These are phyloP conservation scores for Petrocephalus schoutedeni DNA, from an alignment of 2,797 vertebrate genomes.

Conservation along the genomic window DNA sequence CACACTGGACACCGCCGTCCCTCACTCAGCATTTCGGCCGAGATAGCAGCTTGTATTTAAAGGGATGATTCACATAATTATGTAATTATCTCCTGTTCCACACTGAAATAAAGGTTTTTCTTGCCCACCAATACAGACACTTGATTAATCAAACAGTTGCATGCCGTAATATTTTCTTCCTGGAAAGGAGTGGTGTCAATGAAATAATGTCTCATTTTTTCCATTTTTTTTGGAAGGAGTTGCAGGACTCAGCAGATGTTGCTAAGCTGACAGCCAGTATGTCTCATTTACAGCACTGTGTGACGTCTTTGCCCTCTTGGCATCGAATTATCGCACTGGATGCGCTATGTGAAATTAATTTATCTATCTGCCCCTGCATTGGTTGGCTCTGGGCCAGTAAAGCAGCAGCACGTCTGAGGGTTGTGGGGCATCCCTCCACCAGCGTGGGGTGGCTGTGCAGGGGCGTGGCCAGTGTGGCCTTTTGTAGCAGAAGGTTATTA, in stretches of 20 bases:
- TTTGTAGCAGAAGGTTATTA: not conserved
- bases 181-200: not conserved
- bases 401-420: not conserved
- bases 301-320: not conserved
- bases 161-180: not conserved
- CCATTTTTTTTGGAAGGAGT: not conserved
- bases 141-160: not conserved
- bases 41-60: not conserved
- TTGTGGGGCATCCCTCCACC: not conserved
- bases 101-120: not conserved
- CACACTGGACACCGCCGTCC: not conserved
- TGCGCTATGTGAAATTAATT: not conserved
- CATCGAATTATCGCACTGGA: not conserved
- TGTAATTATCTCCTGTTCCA: slow-evolving; percentile 10
- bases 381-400: not conserved
- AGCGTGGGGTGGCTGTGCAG: not conserved
- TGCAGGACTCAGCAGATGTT: not conserved
- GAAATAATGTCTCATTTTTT: not conserved
- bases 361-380: not conserved
- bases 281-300: not conserved
- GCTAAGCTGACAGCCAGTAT: not conserved
- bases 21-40: not conserved
- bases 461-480: not conserved
- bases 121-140: not conserved
- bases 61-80: slow-evolving; percentile 10